Evolutionary conservation across 2,888 invertebrate species (phyloP), one percentile per base, ranked within the genome.

Genomic region (Leucozona laternaria): DNA sequence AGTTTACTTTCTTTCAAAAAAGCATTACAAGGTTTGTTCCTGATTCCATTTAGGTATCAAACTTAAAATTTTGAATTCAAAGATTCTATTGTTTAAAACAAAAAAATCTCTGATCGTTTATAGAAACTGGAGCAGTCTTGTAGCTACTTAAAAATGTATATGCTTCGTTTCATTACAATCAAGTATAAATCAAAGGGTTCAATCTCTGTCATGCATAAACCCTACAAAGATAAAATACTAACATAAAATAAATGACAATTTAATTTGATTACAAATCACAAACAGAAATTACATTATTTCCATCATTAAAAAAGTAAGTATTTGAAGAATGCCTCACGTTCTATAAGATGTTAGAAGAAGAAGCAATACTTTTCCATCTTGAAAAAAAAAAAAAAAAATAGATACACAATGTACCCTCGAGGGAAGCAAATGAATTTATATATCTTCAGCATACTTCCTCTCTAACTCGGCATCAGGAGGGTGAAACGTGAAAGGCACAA

Each of bases 221-320:
- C 53, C 55, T 50, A 45, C 71, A 83, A 70, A 37, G 4, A n/a
- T n/a, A n/a, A 15, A 50, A 15, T 50, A 22, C 0, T 5, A 22
- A 50, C 53, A 53, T 25, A 28, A 66, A 84, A 88, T 86, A 88
- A 88, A 83, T 79, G 86, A 88, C 83, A 79, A 79, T 88, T 88
- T 88, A 84, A 87, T 80, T 88, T 88, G 75, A 88, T 88, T 88
- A 87, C 79, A 88, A 88, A 88, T 86, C 83, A 88, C 57, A 77
- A 88, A 68, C 77, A 80, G 76, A 86, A 88, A 84, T 83, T 72
- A 81, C 68, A 88, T 87, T 79, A 88, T 88, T 87, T 88, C 57
- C 80, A 88, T 87, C 88, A 88, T 88, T 84, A 83, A 79, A 78
- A 86, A 88, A 76, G 77, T 80, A 80, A 83, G 50, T 71, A 73